A percentile compares a stretch with the other conserved stretches of the same genome.
These are phyloP conservation scores for Lasioglossum figueresi DNA, from an alignment of 2,888 invertebrate species.

Conservation along the genomic window DNA sequence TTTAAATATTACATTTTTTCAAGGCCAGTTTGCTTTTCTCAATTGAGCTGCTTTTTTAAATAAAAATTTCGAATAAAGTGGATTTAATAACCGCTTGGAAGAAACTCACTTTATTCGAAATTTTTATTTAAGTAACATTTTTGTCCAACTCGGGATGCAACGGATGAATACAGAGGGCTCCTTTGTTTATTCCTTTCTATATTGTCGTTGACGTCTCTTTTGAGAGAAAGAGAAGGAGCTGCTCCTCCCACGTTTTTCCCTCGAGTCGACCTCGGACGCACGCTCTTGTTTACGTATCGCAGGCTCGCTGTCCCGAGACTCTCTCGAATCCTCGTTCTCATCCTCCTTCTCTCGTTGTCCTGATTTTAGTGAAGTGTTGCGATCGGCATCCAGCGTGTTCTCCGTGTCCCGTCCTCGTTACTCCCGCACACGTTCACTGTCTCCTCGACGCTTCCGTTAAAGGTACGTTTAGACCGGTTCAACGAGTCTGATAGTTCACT, in stretches of 20 bases:
- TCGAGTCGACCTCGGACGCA: slow-evolving; percentile 67
- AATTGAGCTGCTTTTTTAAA: too few species aligned
- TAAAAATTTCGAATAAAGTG: too few species aligned
- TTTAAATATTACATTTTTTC: too few species aligned
- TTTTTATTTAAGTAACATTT: too few species aligned
- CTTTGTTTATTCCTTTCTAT: slow-evolving; percentile 10
- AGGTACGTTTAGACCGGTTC: slow-evolving; percentile 58
- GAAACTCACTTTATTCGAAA: too few species aligned
- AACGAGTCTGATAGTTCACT: not conserved
- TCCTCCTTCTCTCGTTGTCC: slow-evolving; percentile 69
- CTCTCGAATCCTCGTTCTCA: slow-evolving; percentile 67
- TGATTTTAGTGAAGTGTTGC: slow-evolving; percentile 71
- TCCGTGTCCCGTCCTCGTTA: slow-evolving; percentile 53
- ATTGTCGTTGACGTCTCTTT: slow-evolving; percentile 12
- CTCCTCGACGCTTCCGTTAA: slow-evolving; percentile 54
- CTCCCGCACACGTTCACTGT: slow-evolving; percentile 28
- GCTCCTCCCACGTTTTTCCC: slow-evolving; percentile 69
- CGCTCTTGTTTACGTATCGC: slow-evolving; percentile 72
- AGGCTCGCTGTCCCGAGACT: slow-evolving; percentile 50
- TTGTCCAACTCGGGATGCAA: too few species aligned
- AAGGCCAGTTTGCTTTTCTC: too few species aligned
- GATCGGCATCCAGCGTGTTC: slow-evolving; percentile 66
- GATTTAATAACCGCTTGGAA: too few species aligned
- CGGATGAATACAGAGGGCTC: slow-evolving; percentile 51
- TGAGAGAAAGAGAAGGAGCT: slow-evolving; percentile 47